Percentiles rank a stretch among this genome's conserved stretches.
Evolutionary conservation across 2,888 invertebrate genomes (phyloP).

Genomic region (Plusia festucae): DNA sequence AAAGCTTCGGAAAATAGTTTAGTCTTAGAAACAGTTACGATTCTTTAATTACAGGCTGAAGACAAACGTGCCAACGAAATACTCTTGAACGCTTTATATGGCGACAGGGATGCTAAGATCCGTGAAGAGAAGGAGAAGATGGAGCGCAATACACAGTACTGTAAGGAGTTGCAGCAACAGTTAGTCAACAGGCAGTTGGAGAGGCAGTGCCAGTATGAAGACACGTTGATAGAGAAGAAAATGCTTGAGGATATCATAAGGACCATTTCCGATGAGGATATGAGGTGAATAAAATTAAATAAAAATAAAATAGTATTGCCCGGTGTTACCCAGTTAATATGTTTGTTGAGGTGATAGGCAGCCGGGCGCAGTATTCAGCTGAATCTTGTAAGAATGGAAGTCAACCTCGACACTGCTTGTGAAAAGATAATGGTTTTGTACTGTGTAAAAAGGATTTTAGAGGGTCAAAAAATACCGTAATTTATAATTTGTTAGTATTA

Average conservation of each 20-base stretch:
- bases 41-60: constrained; percentile 68
- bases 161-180: constrained; percentile 89
- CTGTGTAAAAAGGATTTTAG: no score
- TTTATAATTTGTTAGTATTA: no score
- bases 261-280: constrained; percentile 90
- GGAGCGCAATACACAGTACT: constrained; percentile 75
- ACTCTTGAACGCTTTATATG: constrained; percentile 74
- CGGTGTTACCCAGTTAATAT: no score
- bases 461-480: no score
- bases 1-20: no score
- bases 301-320: no score
- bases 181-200: constrained; percentile 86
- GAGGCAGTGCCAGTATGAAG: constrained; percentile 88
- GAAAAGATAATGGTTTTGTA: no score
- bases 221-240: constrained; percentile 90
- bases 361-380: no score
- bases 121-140: constrained; percentile 68
- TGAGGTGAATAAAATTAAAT: constrained; percentile 85
- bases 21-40: not conserved
- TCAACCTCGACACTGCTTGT: no score
- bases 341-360: no score
- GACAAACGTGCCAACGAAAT: constrained; percentile 75
- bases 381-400: no score
- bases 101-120: constrained; percentile 77
- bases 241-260: constrained; percentile 90